Conservation (phyloP, 2,113 vertebrate species). For the cat (Felis catus) region F.catus_Fca126_mat1.0 CM031416.1:53235001-53235500, state of each 20-base stretch:
- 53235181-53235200: not conserved
- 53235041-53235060: not conserved
- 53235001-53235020: not conserved
- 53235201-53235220: constrained; percentile 18
- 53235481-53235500: not conserved
- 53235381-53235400: constrained; percentile 79
- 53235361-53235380: constrained; percentile 71
- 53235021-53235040: not conserved
- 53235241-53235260: not conserved
- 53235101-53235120: not conserved
- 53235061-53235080: not conserved
- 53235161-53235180: not conserved
- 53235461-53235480: not conserved
- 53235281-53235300: not conserved
- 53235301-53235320: constrained; percentile 46
- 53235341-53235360: constrained; percentile 33
- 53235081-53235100: not conserved
- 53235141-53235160: not conserved
- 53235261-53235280: not conserved
- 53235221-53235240: not conserved
- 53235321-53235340: constrained; percentile 48
- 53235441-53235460: not conserved
- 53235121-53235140: not conserved
- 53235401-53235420: constrained; percentile 40
- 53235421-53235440: not conserved